phyloP scores from a whole-genome alignment of 2,888 invertebrate genomes.

The Argyresthia goedartella region DNA sequence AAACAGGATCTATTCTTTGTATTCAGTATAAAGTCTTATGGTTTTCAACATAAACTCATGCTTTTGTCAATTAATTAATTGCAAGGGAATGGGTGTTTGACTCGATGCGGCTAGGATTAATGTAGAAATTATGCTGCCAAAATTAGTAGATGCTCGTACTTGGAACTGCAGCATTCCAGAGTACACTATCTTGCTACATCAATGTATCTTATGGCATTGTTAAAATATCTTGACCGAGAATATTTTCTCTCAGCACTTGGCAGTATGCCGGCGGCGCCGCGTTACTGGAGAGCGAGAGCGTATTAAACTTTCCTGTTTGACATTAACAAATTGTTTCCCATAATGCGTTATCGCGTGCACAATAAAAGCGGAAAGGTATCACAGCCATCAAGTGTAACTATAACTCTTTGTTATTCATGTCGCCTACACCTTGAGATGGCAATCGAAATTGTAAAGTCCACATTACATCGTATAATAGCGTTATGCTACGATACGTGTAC shows the following conservation, averaged over 20 bases:
- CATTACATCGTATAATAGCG: slow-evolving; percentile 25
- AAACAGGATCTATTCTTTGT: background rate
- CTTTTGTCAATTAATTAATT: too few relatives aligned
- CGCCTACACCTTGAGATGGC: slow-evolving; percentile 27
- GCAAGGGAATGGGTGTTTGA: too few relatives aligned
- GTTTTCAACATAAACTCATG: too few relatives aligned
- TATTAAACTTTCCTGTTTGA: slow-evolving; percentile 32
- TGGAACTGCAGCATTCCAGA: background rate
- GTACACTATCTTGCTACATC: background rate
- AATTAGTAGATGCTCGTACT: too few relatives aligned
- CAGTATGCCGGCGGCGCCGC: slow-evolving; percentile 31
- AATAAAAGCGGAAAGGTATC: slow-evolving; percentile 16
- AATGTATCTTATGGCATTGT: background rate
- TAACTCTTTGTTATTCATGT: slow-evolving; percentile 28
- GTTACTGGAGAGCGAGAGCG: slow-evolving; percentile 11
- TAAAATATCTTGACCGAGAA: background rate
- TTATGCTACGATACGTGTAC: slow-evolving; percentile 24
- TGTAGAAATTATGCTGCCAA: too few relatives aligned
- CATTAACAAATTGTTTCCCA: slow-evolving; percentile 35
- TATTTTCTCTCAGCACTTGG: slow-evolving; percentile 21
- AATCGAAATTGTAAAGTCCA: slow-evolving; percentile 24
- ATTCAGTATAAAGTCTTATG: background rate
- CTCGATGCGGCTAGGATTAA: too few relatives aligned
- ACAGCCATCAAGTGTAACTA: background rate
- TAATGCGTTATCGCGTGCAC: slow-evolving; percentile 16